These are phyloP conservation scores for Thalassophryne amazonica DNA, from an alignment of 2,797 vertebrate species.

Conservation along the genomic window DNA sequence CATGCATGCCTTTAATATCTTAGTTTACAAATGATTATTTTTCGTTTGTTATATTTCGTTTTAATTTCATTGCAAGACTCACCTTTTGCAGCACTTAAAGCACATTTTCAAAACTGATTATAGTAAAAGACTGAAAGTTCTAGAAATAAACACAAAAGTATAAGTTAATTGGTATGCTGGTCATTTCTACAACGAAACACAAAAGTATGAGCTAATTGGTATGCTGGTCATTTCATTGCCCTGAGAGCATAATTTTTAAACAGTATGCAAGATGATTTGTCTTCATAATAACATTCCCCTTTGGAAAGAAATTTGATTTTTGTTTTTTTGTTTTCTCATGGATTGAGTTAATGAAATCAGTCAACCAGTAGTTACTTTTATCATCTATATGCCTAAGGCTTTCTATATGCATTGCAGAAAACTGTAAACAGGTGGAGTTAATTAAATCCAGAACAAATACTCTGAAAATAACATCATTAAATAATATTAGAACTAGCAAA, in stretches of 20 bases:
- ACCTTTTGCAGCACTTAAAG: conserved; percentile 1
- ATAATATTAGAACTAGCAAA: neutral
- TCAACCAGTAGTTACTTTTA: conserved; percentile 23
- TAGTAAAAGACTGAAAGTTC: neutral
- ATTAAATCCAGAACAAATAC: conserved; percentile 7
- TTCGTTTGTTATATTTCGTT: too few relatives aligned
- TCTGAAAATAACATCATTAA: neutral
- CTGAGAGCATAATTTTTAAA: too few relatives aligned
- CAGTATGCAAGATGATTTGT: conserved; percentile 26
- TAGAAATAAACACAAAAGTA: conserved; percentile 5
- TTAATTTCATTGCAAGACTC: neutral
- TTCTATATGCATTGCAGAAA: conserved; percentile 1
- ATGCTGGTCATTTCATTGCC: conserved; percentile 36
- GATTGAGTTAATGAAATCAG: conserved; percentile 7
- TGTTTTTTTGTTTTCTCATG: conserved; percentile 24
- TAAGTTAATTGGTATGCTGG: conserved; percentile 29
- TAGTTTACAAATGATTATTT: too few relatives aligned
- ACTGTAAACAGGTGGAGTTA: conserved; percentile 5
- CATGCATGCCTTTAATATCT: too few relatives aligned
- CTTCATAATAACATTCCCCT: conserved; percentile 15
- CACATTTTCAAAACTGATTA: too few relatives aligned
- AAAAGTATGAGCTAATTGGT: conserved; percentile 18
- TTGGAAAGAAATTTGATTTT: conserved; percentile 28
- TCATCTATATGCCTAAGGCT: conserved; percentile 17
- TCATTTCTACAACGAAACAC: conserved; percentile 18